These are phyloP conservation scores for Percopsis omiscomaycus DNA, from an alignment of 2,797 vertebrate species.

Conservation along the genomic window DNA sequence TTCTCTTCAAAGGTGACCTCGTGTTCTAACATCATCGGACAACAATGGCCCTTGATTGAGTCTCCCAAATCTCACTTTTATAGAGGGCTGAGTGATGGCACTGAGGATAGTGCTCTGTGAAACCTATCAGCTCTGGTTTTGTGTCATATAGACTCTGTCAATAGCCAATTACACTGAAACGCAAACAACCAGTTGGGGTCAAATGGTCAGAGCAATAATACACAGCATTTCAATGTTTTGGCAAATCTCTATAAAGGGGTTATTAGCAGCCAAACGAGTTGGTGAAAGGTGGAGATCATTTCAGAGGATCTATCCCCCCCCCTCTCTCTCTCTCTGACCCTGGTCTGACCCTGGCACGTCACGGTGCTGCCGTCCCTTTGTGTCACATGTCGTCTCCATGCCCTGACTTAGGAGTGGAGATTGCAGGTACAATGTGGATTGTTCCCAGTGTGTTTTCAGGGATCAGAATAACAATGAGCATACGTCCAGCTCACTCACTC, in stretches of 20 bases:
- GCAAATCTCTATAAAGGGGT: conserved; percentile 41
- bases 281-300: conserved; percentile 55
- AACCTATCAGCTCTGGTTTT: conserved; percentile 64
- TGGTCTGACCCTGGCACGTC: conserved; percentile 79
- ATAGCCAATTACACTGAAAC: conserved; percentile 57
- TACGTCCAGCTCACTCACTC: conserved; percentile 76
- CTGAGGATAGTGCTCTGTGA: conserved; percentile 42
- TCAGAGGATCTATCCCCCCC: too few species aligned
- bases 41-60: conserved; percentile 64
- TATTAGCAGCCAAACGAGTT: conserved; percentile 47
- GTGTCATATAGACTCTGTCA: conserved; percentile 61
- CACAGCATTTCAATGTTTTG: conserved; percentile 49
- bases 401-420: conserved; percentile 86
- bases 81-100: conserved; percentile 64
- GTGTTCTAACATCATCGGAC: conserved; percentile 66
- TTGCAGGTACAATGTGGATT: conserved; percentile 89
- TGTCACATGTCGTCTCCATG: conserved; percentile 78
- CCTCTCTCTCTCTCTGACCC: conserved; percentile 69
- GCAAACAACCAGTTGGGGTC: conserved; percentile 62
- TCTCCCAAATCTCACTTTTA: conserved; percentile 69
- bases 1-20: conserved; percentile 63
- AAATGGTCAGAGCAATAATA: conserved; percentile 47
- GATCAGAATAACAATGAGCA: conserved; percentile 82
- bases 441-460: conserved; percentile 83
- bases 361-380: conserved; percentile 78